Percentiles rank a stretch among this genome's conserved stretches.
phyloP scores from a whole-genome alignment of 2,113 vertebrate species.

The Sula dactylatra region DNA sequence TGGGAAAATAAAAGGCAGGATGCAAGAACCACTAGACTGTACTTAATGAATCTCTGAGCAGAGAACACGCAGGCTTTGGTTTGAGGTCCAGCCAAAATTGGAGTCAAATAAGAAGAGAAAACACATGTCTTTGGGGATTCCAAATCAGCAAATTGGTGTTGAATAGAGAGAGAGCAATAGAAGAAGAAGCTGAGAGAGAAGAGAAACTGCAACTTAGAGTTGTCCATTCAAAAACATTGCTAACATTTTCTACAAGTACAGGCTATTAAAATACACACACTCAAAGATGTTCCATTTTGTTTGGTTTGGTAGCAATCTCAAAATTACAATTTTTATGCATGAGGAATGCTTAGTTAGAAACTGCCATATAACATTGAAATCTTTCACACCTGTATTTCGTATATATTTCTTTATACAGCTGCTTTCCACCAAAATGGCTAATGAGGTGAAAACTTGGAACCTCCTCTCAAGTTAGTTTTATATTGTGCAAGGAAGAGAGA shows the following conservation, averaged over 20 bases:
- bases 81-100: constrained; percentile 27
- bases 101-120: constrained; percentile 33
- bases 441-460: constrained; percentile 27
- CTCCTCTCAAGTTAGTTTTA: background rate
- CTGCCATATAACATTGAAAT: background rate
- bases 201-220: background rate
- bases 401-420: constrained; percentile 37
- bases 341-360: constrained; percentile 33
- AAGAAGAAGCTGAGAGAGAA: background rate
- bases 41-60: constrained; percentile 24
- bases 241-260: background rate
- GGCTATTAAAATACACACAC: background rate
- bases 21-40: constrained; percentile 1
- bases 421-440: constrained; percentile 7
- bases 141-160: constrained; percentile 5
- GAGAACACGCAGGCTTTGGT: constrained; percentile 13
- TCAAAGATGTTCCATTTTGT: background rate
- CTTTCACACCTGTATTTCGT: constrained; percentile 6
- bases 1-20: constrained; percentile 44
- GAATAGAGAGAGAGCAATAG: constrained; percentile 12
- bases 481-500: background rate
- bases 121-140: background rate
- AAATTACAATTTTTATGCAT: background rate
- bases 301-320: background rate
- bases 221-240: background rate